Conservation (phyloP, 2,797 vertebrate species). For the Bovichtus variegatus region DNA sequence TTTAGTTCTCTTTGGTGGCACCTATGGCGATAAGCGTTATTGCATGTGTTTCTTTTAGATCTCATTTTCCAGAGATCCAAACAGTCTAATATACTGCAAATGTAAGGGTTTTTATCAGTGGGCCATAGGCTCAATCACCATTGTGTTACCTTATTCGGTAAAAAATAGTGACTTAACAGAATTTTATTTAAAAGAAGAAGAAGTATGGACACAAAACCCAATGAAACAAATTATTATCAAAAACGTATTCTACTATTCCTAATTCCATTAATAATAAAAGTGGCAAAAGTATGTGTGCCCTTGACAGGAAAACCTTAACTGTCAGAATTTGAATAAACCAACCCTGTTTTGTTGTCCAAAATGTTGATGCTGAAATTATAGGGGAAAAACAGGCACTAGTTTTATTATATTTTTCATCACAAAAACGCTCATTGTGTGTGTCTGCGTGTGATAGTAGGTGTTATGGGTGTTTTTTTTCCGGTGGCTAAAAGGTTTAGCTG, state of each 20-base stretch:
- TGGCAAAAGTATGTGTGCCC: slow-evolving; percentile 40
- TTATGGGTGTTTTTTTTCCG: slow-evolving; percentile 44
- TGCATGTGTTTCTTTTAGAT: too few relatives aligned
- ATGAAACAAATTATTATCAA: too few relatives aligned
- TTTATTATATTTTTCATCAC: slow-evolving; percentile 32
- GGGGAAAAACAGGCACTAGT: slow-evolving; percentile 5
- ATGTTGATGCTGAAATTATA: slow-evolving; percentile 60
- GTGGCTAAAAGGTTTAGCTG: slow-evolving; percentile 77
- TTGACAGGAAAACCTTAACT: slow-evolving; percentile 61
- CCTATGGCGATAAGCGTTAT: too few relatives aligned
- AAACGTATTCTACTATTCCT: too few relatives aligned
- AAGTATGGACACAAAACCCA: not conserved
- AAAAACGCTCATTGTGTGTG: slow-evolving; percentile 30
- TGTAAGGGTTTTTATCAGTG: too few relatives aligned
- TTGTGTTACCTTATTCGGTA: too few relatives aligned
- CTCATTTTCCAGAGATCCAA: too few relatives aligned
- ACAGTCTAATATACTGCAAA: too few relatives aligned
- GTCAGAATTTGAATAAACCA: slow-evolving; percentile 49
- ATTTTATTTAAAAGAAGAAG: too few relatives aligned
- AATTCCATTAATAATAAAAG: slow-evolving; percentile 15
- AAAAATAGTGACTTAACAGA: too few relatives aligned
- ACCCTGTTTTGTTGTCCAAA: slow-evolving; percentile 45
- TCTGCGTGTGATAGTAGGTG: slow-evolving; percentile 35
- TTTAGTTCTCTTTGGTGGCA: too few relatives aligned
- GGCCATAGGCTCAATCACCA: too few relatives aligned